Evolutionary conservation across 2,888 invertebrate species (phyloP), one percentile per base, ranked within the genome.

Genomic region (Pseudanteris insignis): DNA sequence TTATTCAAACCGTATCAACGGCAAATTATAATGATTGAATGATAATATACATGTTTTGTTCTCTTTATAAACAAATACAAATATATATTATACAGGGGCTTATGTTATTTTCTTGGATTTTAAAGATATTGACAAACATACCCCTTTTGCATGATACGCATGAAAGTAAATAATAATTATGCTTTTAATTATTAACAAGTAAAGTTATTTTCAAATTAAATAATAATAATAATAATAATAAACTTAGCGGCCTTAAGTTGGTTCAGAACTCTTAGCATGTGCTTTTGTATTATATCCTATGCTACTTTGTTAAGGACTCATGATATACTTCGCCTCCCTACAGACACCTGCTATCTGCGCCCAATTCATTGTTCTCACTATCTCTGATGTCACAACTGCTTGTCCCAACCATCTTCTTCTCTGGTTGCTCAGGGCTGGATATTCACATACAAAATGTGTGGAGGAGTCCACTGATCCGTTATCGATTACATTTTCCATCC

Each of bases 181-280:
- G 55, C 33, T 60, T 66, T 55, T 60, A 13, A 66, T 64, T 67
- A 57, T 65, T 59, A 65, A 51, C 51, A 57, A 50, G 60, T 28
- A 48, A 67, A 64, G 63, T 67, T 70, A 69, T 68, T 69, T 70
- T n/a, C n/a, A n/a, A n/a, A n/a, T n/a, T n/a, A n/a, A n/a, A n/a
- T n/a, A n/a, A n/a, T n/a, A n/a, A n/a, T n/a, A n/a, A n/a, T n/a
- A n/a, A n/a, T n/a, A n/a, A n/a, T n/a, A n/a, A n/a, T n/a, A n/a
- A n/a, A n/a, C n/a, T n/a, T n/a, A n/a, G n/a, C n/a, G n/a, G n/a
- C n/a, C n/a, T n/a, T n/a, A n/a, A n/a, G n/a, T n/a, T n/a, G n/a
- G n/a, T n/a, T n/a, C n/a, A n/a, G n/a, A n/a, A n/a, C n/a, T n/a
- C n/a, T n/a, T n/a, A n/a, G n/a, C 34, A 37, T 38, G 32, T 54